Conservation (phyloP, 1,140 invertebrate species). For the Drosophila melanica region DNA sequence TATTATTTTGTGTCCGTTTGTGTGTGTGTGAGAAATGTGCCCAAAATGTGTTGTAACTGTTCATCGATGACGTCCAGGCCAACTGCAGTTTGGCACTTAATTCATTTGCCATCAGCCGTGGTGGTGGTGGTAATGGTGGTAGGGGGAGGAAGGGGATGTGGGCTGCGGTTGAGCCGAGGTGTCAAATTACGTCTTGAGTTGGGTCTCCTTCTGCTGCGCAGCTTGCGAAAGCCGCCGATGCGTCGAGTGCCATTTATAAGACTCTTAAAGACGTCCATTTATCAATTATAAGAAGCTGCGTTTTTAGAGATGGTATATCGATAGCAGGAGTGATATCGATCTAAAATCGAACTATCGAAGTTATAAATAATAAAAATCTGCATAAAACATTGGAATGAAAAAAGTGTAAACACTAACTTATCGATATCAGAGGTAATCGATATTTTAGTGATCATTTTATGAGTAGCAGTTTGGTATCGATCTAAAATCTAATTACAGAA, state of each 20-base stretch:
- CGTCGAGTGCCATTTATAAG: slow-evolving; percentile 16
- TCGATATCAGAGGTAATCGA: too few species aligned
- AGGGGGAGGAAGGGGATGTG: background rate
- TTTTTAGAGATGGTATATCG: background rate
- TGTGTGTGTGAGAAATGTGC: slow-evolving; percentile 43
- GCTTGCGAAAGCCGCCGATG: slow-evolving; percentile 32
- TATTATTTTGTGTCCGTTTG: slow-evolving; percentile 59
- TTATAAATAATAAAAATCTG: too few species aligned
- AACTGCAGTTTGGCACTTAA: slow-evolving; percentile 30
- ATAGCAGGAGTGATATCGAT: background rate
- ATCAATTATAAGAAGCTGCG: slow-evolving; percentile 17
- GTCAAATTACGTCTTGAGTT: slow-evolving; percentile 60
- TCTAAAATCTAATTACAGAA: background rate
- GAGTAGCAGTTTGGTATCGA: background rate
- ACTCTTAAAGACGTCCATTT: background rate
- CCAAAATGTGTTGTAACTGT: slow-evolving; percentile 68
- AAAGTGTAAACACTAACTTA: too few species aligned
- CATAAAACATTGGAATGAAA: too few species aligned
- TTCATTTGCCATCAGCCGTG: background rate
- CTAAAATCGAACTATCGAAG: background rate
- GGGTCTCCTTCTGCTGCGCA: slow-evolving; percentile 4
- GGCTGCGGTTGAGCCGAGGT: slow-evolving; percentile 36
- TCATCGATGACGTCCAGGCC: slow-evolving; percentile 39
- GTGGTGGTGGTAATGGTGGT: background rate
- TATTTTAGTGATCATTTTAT: too few species aligned